Conservation (phyloP, 2,888 invertebrate genomes). For the Cephus nigrinus region DNA sequence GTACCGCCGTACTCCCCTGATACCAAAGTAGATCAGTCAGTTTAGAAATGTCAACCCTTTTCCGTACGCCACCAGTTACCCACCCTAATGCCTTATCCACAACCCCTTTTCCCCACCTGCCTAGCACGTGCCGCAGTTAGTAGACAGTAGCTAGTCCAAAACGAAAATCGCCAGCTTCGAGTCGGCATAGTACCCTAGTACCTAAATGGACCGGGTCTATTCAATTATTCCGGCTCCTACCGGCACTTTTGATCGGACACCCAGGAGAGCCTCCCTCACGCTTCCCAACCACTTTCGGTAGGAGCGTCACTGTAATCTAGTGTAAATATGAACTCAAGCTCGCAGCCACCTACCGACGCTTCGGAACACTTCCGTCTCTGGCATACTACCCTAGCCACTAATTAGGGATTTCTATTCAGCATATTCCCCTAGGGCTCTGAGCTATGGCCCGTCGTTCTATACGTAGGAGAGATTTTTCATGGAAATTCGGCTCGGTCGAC, state of each 20-base stretch:
- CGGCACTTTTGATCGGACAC: not conserved
- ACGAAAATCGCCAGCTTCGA: not conserved
- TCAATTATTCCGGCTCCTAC: not conserved
- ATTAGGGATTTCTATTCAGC: constrained; percentile 54
- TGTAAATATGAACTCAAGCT: not conserved
- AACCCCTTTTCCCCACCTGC: not conserved
- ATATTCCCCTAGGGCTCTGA: constrained; percentile 5
- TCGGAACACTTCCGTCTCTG: constrained; percentile 32
- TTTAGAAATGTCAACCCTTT: constrained; percentile 39
- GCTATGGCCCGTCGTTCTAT: not conserved
- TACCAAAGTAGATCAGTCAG: constrained; percentile 45
- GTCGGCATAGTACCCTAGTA: not conserved
- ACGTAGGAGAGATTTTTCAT: not conserved
- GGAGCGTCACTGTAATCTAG: not conserved
- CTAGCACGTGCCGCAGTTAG: not conserved
- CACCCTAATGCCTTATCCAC: not conserved
- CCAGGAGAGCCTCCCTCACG: not conserved
- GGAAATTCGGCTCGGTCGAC: not conserved
- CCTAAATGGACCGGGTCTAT: not conserved
- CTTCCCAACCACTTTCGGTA: not conserved
- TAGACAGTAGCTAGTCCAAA: not conserved
- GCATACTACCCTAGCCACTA: constrained; percentile 51
- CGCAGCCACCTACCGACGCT: not conserved
- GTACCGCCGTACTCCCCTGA: constrained; percentile 33
- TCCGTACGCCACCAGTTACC: not conserved